Evolutionary conservation across 1,140 invertebrate species (phyloP).

Genomic region (Rhagoletis pomonella): DNA sequence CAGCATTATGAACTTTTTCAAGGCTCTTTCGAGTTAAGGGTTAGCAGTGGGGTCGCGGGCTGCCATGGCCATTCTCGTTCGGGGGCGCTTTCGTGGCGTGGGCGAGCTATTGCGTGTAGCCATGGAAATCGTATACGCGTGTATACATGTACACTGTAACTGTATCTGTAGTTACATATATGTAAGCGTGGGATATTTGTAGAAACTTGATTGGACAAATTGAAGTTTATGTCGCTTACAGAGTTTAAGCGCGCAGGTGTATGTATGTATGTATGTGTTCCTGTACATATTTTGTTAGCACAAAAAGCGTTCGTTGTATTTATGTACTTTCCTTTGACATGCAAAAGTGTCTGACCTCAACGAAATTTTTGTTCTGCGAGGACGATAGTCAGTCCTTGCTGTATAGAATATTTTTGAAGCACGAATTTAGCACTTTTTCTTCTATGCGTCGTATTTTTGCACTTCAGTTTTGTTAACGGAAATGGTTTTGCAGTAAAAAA

Average conservation of each 20-base stretch:
- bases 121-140: not conserved
- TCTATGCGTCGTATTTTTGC: not conserved
- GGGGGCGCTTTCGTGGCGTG: no score
- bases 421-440: no score
- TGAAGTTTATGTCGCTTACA: slow-evolving; percentile 12
- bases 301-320: not conserved
- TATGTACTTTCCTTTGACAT: slow-evolving; percentile 19
- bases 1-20: slow-evolving; percentile 37
- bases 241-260: not conserved
- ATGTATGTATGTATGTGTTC: not conserved
- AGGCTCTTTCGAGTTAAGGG: slow-evolving; percentile 24
- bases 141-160: not conserved
- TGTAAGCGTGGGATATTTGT: slow-evolving; percentile 28
- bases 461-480: not conserved
- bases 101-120: slow-evolving; percentile 8
- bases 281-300: not conserved
- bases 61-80: slow-evolving; percentile 1
- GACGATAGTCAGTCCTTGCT: not conserved
- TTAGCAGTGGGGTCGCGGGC: not conserved
- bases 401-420: not conserved
- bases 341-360: slow-evolving; percentile 42
- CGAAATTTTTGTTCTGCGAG: not conserved
- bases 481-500: slow-evolving; percentile 3
- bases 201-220: slow-evolving; percentile 35
- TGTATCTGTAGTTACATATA: not conserved